Base-by-base conservation (phyloP, 2,113 vertebrate species). In the Oceanodroma tethys region DNA sequence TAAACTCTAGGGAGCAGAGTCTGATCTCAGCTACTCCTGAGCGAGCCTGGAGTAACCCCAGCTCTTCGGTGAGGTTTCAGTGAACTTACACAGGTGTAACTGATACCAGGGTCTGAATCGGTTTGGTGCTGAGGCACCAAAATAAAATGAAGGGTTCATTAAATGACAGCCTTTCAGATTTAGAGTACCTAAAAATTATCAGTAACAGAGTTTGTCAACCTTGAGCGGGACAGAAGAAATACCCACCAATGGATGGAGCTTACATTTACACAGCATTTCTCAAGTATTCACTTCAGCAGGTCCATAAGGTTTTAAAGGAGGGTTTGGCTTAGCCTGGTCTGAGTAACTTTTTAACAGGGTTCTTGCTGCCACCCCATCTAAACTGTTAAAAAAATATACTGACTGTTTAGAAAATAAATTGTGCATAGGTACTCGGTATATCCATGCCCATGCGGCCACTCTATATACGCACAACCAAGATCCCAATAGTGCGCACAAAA, bases 401-500 rank as follows among this genome's bases (percentile, higher is more conserved):
- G 55, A 45, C 38, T 79, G 67, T 45, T 47, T 30, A 32, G 62
- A 60, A 95, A 65, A 86, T 42, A 47, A 73, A 50, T 15, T 34
- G 15, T 36, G 18, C 50, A 3, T 21, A 50, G 6, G 27, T 53
- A 50, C 22, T 52, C 1, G 0, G 26, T 36, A 3, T 16, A 75
- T 58, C 36, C 30, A 19, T 0, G 0, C 34, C 22, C 36, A 27
- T 3, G 13, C 0, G 0, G 4, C n/a, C 78, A 47, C 32, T 40
- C 34, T 29, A 7, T 16, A 29, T 12, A n/a, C 0, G 8, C 36
- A 40, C 63, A 63, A 4, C 26, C 82, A 56, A 22, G 26, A 88
- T 56, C 16, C 25, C 50, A 88, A 29, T 1, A 4, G 42, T 53
- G 43, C 4, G 5, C 62, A 75, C 36, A 53, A 32, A 79, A 47